Evolutionary conservation across 2,113 vertebrate species (phyloP), one percentile per base, ranked within the genome.

Genomic region (Coptodon rendalli): DNA sequence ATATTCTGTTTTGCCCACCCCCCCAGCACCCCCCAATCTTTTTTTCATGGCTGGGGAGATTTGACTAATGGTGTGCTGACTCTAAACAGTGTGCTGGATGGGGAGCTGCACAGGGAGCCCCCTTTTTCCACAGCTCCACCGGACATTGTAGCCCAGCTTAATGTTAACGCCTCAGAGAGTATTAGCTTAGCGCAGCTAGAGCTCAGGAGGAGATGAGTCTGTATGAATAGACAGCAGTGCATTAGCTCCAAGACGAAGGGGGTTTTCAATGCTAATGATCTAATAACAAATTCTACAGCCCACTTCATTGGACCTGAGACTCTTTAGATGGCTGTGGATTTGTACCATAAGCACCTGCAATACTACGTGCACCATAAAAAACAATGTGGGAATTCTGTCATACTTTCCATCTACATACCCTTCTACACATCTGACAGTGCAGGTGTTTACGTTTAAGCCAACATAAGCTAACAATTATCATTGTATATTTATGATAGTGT

Each of bases 1-100:
- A 97, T 97, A 98, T 98, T 98, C 97, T 97, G 97, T 94, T 94
- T 93, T 90, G 87, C n/a, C 36, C 38, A 73, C 83, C 83, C 52
- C 6, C 43, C 29, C 19, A 34, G 29, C 36, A 13, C 53, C 53
- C 29, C 50, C 36, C 17, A 34, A 4, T 86, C 29, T 34, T 81
- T 90, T 88, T 93, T 93, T 91, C 89, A 93, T 92, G 93, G 92
- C 92, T 94, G 94, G 93, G 86, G 84, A 96, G 93, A 95, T 96
- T 96, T 96, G 90, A 95, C 95, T 96, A 96, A 96, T 96, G 93
- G 91, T 92, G 93, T 91, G 89, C 91, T 95, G 93, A 92, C 89
- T 96, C 92, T 93, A 92, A 96, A 95, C 94, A 94, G 87, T 56
- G 87, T 36, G 29, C 86, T 89, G 89, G 88, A 90, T 87, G 83